phyloP scores from a whole-genome alignment of 2,797 vertebrate genomes.

The Esox masquinongy region DNA sequence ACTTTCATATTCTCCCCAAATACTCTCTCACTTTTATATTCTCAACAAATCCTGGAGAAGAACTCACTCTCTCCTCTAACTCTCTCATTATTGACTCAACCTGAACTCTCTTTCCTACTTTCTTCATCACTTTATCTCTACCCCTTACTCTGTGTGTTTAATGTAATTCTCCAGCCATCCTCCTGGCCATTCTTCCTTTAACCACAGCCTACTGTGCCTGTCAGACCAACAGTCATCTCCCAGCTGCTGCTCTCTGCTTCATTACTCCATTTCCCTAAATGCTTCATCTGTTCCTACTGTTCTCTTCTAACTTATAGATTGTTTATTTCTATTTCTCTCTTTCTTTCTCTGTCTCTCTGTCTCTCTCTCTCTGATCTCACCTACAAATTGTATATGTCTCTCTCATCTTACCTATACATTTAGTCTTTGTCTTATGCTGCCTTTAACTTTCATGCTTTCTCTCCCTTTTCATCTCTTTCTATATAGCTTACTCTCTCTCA shows the following conservation, averaged over 20 bases:
- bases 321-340: constrained; percentile 21
- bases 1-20: constrained; percentile 13
- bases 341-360: constrained; percentile 36
- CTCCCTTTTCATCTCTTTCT: background rate
- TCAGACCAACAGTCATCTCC: constrained; percentile 31
- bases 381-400: background rate
- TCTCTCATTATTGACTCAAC: constrained; percentile 29
- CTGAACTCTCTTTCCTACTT: constrained; percentile 12
- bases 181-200: constrained; percentile 14
- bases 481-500: background rate
- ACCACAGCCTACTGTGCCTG: constrained; percentile 30
- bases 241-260: background rate
- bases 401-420: background rate
- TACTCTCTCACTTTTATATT: constrained; percentile 51
- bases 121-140: constrained; percentile 21
- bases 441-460: background rate
- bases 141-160: background rate
- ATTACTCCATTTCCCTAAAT: constrained; percentile 10
- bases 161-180: constrained; percentile 19
- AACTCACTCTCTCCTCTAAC: constrained; percentile 40
- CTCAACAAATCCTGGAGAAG: constrained; percentile 44
- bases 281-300: constrained; percentile 39
- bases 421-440: too few relatives aligned
- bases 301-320: constrained; percentile 13
- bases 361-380: constrained; percentile 26